Percentiles rank a stretch among this genome's conserved stretches.
Conservation (phyloP, 2,888 invertebrate genomes). For the Drosophila suboccidentalis region DNA sequence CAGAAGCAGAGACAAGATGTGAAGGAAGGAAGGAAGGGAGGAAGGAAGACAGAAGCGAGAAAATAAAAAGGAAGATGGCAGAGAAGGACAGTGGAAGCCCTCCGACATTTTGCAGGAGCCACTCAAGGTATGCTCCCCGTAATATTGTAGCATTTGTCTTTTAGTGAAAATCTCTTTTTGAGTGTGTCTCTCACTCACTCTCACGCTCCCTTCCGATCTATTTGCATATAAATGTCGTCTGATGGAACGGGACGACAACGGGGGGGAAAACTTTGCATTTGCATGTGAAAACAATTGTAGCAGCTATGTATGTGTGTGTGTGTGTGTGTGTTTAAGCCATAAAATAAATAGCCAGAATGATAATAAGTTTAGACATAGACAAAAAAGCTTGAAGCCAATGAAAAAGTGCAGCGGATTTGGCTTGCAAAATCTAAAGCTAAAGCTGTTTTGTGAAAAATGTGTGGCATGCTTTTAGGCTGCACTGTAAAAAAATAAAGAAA, state of each 20-base stretch:
- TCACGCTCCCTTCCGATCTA: constrained; percentile 47
- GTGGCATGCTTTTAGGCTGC: constrained; percentile 76
- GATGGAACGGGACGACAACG: constrained; percentile 24
- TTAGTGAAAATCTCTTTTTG: constrained; percentile 79
- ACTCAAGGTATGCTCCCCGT: constrained; percentile 72
- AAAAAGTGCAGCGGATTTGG: constrained; percentile 78
- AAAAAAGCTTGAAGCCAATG: constrained; percentile 75
- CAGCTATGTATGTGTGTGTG: neutral
- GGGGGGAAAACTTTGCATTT: constrained; percentile 45
- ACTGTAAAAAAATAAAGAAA: constrained; percentile 38
- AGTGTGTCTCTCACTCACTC: constrained; percentile 71
- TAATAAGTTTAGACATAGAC: constrained; percentile 77
- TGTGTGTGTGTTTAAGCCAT: constrained; percentile 49
- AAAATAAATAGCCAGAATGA: constrained; percentile 77
- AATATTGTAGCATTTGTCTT: constrained; percentile 79
- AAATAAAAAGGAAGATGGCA: too few species aligned
- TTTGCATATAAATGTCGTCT: constrained; percentile 75
- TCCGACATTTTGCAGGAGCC: constrained; percentile 62
- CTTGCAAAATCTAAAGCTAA: constrained; percentile 59
- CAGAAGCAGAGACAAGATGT: constrained; percentile 34
- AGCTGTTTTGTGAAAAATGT: constrained; percentile 68
- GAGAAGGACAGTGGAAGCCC: constrained; percentile 42
- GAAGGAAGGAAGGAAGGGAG: neutral
- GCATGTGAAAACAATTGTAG: constrained; percentile 77
- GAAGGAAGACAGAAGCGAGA: constrained; percentile 1